Percentiles rank a stretch among this genome's conserved stretches.
Evolutionary conservation across 2,797 vertebrate species (phyloP).

Genomic region (Sebastes steindachneri): DNA sequence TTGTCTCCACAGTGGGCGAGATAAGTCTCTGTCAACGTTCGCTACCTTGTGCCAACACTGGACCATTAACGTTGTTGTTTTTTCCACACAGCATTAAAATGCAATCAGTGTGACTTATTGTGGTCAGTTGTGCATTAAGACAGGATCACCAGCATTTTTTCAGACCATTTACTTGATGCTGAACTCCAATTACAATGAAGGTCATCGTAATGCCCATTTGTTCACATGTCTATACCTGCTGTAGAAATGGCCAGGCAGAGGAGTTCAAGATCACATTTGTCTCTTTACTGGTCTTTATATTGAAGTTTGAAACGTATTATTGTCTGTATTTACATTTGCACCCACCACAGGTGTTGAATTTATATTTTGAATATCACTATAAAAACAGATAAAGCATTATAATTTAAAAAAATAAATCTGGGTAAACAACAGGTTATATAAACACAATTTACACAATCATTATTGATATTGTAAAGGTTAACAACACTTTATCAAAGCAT

Average conservation of each 20-base stretch:
- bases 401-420: background rate
- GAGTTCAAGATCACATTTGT: background rate
- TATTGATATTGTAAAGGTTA: background rate
- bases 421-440: background rate
- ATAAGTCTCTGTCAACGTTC: constrained; percentile 74
- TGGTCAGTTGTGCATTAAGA: constrained; percentile 66
- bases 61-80: constrained; percentile 65
- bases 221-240: constrained; percentile 29
- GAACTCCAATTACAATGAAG: constrained; percentile 63
- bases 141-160: constrained; percentile 63
- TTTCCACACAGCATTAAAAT: constrained; percentile 72
- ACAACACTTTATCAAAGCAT: background rate
- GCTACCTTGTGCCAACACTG: constrained; percentile 54
- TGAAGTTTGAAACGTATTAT: background rate
- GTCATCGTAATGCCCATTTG: constrained; percentile 42
- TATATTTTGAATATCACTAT: background rate
- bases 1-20: constrained; percentile 61
- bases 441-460: background rate
- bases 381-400: no score
- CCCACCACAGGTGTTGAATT: background rate
- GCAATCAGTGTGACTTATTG: constrained; percentile 75
- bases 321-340: background rate
- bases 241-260: background rate
- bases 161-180: constrained; percentile 72
- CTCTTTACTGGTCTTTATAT: background rate